Base-by-base conservation (phyloP, 2,113 vertebrate genomes). In the Verasper variegatus region DNA sequence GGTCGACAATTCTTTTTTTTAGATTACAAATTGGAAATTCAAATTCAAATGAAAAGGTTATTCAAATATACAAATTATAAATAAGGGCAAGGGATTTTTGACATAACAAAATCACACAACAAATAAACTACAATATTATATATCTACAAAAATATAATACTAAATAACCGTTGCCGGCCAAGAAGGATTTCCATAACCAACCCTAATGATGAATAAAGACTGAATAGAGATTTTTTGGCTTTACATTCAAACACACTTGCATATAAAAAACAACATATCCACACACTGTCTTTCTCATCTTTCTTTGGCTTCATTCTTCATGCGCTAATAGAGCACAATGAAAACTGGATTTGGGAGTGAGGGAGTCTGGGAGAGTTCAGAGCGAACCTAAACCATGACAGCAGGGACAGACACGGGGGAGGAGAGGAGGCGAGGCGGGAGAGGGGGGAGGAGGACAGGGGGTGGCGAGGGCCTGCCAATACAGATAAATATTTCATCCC, bases 401-500 rank as follows among this genome's bases (percentile, higher is more conserved):
- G 85, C 75, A n/a, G 67, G 83, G 72, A 77, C 49, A 75, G 81
- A 81, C 87, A 74, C 13, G 4, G 70, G 74, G 76, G 82, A 80
- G 80, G 71, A 72, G 72, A 70, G 49, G 52, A 80, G 61, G 79
- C 42, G 23, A 40, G 17, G 10, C 31, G n/a, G 21, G 11, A 63
- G 60, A 55, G 21, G 74, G 31, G 27, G 26, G 6, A 66, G 65
- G 71, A 12, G 61, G 54, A 59, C 64, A 2, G 51, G 51, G 51
- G 51, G 51, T 7, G 51, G 78, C 5, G 20, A 72, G 76, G 84
- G 87, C 77, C 88, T 91, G 92, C 89, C 91, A 94, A 91, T 93
- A 91, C 76, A 74, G 84, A 91, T 93, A 91, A 91, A 93, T 92
- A 91, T 91, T 92, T 92, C 66, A 89, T 91, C 77, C 82, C 69